Evolutionary conservation across 2,797 vertebrate genomes (phyloP).

Genomic region (Falco peregrinus): DNA sequence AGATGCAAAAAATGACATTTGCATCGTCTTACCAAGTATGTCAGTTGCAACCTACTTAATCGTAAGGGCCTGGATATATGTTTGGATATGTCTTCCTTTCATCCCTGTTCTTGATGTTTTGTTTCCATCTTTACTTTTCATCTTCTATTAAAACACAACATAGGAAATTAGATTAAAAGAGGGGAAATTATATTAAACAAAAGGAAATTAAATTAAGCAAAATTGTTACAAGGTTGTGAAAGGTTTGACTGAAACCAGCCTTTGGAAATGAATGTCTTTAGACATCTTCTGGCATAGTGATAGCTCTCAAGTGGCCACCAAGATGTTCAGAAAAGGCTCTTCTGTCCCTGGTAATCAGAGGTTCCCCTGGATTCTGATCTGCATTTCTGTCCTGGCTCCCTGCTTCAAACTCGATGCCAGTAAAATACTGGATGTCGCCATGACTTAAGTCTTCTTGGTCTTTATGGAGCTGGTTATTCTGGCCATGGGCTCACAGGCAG

Average conservation of each 20-base stretch:
- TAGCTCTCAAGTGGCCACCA: neutral
- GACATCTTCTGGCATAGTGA: neutral
- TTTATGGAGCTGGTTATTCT: neutral
- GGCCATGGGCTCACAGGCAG: neutral
- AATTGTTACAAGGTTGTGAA: slow-evolving; percentile 59
- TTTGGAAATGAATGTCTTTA: slow-evolving; percentile 43
- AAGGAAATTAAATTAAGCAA: slow-evolving; percentile 72
- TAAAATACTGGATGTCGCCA: neutral
- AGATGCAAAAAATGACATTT: neutral
- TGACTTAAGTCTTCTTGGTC: neutral
- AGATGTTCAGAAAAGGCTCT: neutral
- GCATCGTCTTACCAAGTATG: neutral
- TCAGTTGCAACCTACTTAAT: neutral
- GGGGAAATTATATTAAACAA: slow-evolving; percentile 56
- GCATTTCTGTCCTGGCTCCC: neutral
- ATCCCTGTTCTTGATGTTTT: neutral
- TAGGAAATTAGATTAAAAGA: slow-evolving; percentile 63
- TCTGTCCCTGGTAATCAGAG: neutral
- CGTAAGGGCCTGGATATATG: neutral
- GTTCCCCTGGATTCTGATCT: neutral
- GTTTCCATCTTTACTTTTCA: slow-evolving; percentile 55
- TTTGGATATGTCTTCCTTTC: neutral
- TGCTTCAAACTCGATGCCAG: neutral
- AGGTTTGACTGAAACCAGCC: slow-evolving; percentile 64
- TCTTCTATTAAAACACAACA: slow-evolving; percentile 61